phyloP scores from a whole-genome alignment of 2,113 vertebrate species.

The Rhagologus leucostigma region DNA sequence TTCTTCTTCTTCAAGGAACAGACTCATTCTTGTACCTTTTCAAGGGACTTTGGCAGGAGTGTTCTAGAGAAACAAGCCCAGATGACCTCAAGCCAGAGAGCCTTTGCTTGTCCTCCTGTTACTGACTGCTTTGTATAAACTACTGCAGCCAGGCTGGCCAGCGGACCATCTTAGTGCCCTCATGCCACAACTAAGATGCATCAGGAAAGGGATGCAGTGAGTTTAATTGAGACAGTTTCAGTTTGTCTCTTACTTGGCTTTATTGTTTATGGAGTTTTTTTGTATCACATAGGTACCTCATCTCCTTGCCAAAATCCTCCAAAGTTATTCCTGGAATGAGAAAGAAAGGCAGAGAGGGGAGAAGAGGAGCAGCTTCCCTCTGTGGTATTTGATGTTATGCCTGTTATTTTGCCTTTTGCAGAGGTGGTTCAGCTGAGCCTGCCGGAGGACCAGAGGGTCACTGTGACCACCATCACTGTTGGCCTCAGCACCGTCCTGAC shows the following conservation, averaged over 20 bases:
- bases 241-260: not conserved
- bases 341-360: not conserved
- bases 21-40: not conserved
- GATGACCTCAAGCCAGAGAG: not conserved
- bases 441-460: slow-evolving; percentile 79
- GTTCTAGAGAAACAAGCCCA: not conserved
- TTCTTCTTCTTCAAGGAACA: not conserved
- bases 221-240: not conserved
- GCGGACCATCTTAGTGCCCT: not conserved
- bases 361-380: not conserved
- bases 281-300: not conserved
- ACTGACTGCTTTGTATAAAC: not conserved
- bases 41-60: not conserved
- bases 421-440: slow-evolving; percentile 90
- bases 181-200: not conserved
- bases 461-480: slow-evolving; percentile 85
- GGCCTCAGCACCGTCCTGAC: slow-evolving; percentile 88
- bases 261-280: not conserved
- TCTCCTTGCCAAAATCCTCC: not conserved
- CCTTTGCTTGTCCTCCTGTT: not conserved
- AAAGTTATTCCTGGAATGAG: not conserved
- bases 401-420: slow-evolving; percentile 55
- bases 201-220: not conserved
- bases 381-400: not conserved
- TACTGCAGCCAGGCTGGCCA: not conserved